These are phyloP conservation scores for Erynnis tages DNA, from an alignment of 2,888 invertebrate species.

Conservation along the genomic window DNA sequence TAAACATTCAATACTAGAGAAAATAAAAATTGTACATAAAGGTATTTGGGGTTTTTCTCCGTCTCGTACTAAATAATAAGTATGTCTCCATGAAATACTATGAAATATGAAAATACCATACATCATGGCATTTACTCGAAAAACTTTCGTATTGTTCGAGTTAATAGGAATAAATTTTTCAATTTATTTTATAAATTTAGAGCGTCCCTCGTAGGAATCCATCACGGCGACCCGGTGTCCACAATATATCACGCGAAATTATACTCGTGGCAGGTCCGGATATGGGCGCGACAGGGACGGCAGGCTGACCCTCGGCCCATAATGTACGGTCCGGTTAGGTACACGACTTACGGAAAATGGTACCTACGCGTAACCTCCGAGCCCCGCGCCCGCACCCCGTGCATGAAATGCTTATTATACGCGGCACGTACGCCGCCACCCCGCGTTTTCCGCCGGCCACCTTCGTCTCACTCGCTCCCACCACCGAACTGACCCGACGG, in stretches of 20 bases:
- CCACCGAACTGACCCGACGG: conserved; percentile 50
- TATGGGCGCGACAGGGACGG: conserved; percentile 73
- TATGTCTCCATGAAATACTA: too few species aligned
- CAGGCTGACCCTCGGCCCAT: conserved; percentile 80
- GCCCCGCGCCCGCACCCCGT: conserved; percentile 73
- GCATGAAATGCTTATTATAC: conserved; percentile 84
- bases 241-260: conserved; percentile 79
- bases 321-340: conserved; percentile 83
- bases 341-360: conserved; percentile 80
- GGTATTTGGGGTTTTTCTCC: too few species aligned
- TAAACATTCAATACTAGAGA: too few species aligned
- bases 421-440: conserved; percentile 78
- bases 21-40: too few species aligned
- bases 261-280: conserved; percentile 61
- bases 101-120: too few species aligned
- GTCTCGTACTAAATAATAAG: too few species aligned
- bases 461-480: conserved; percentile 60
- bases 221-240: conserved; percentile 62
- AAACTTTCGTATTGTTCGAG: too few species aligned
- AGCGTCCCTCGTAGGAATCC: conserved; percentile 65
- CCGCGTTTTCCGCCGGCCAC: conserved; percentile 58
- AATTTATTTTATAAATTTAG: conserved; percentile 29
- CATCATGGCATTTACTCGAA: too few species aligned
- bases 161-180: conserved; percentile 4
- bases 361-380: conserved; percentile 71